A percentile compares a stretch with the other conserved stretches of the same genome.
phyloP scores from a whole-genome alignment of 2,888 invertebrate species.

The Drosophila buzzatii region DNA sequence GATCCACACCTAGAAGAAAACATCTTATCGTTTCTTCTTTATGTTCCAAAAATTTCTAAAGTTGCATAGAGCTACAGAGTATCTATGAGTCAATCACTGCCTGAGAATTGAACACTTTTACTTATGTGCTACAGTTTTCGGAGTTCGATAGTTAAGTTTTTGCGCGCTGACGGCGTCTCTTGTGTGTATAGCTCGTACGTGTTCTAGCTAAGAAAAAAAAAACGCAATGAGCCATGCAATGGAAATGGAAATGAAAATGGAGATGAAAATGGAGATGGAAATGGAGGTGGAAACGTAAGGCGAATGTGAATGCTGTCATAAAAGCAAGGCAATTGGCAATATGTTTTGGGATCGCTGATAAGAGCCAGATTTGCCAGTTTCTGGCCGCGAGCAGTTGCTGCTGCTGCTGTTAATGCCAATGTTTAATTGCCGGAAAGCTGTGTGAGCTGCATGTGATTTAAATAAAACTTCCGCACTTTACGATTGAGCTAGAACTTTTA shows the following conservation, averaged over 20 bases:
- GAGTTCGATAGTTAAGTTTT: constrained; percentile 15
- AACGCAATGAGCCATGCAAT: constrained; percentile 30
- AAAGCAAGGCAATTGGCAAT: constrained; percentile 45
- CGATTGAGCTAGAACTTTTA: constrained; percentile 10
- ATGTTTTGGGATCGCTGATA: constrained; percentile 45
- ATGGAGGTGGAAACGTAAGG: constrained; percentile 15
- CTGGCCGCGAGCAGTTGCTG: not conserved
- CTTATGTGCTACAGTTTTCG: not conserved
- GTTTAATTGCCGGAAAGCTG: constrained; percentile 26
- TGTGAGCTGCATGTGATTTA: constrained; percentile 35
- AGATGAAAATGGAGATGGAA: constrained; percentile 4
- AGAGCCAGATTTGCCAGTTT: constrained; percentile 39
- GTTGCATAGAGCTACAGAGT: not conserved
- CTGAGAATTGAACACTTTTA: not conserved
- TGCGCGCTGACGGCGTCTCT: constrained; percentile 18
- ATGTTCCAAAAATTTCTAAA: too few relatives aligned
- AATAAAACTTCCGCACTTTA: constrained; percentile 29
- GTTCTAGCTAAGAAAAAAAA: constrained; percentile 37
- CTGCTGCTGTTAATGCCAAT: not conserved
- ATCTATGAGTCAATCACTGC: not conserved
- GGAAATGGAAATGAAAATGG: constrained; percentile 10
- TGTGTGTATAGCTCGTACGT: constrained; percentile 57
- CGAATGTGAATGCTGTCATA: constrained; percentile 4
- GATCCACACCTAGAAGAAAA: too few relatives aligned
- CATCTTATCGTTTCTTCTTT: too few relatives aligned